Percentiles rank a stretch among this genome's conserved stretches.
Evolutionary conservation across 2,888 invertebrate genomes (phyloP).

Genomic region (Ectemnius lituratus): DNA sequence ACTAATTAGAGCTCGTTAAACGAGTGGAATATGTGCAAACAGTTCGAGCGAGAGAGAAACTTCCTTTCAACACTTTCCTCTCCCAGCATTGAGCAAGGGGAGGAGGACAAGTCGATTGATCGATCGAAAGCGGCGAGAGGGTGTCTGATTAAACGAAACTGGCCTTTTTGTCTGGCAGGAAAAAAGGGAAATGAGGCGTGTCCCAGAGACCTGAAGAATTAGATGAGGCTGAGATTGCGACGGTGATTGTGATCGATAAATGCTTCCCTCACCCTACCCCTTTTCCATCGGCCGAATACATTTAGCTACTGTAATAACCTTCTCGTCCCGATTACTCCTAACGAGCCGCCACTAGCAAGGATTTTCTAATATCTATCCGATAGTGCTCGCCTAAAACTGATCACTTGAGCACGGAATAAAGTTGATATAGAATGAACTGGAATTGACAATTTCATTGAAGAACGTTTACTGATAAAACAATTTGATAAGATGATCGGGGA

Average conservation of each 20-base stretch:
- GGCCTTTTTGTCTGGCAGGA: constrained; percentile 14
- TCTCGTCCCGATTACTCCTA: not conserved
- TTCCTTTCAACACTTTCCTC: not conserved
- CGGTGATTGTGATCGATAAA: constrained; percentile 8
- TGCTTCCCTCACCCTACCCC: not conserved
- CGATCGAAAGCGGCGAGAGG: constrained; percentile 11
- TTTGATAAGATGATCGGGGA: too few relatives aligned
- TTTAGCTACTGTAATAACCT: not conserved
- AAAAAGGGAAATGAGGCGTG: constrained; percentile 20
- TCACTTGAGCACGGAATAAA: too few relatives aligned
- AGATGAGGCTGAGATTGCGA: constrained; percentile 10
- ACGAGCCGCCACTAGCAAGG: not conserved
- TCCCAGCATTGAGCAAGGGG: not conserved
- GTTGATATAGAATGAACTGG: too few relatives aligned
- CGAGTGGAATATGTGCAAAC: not conserved
- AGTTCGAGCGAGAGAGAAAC: constrained; percentile 12
- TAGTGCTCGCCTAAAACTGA: too few relatives aligned
- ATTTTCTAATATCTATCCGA: not conserved
- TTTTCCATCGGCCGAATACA: not conserved
- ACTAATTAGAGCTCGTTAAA: too few relatives aligned
- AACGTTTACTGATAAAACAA: too few relatives aligned
- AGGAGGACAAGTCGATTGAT: constrained; percentile 14
- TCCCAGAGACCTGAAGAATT: constrained; percentile 21
- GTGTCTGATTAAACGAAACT: constrained; percentile 30
- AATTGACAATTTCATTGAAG: too few relatives aligned